Evolutionary conservation across 1,140 invertebrate species (phyloP).

Genomic region (Bombus confusus): DNA sequence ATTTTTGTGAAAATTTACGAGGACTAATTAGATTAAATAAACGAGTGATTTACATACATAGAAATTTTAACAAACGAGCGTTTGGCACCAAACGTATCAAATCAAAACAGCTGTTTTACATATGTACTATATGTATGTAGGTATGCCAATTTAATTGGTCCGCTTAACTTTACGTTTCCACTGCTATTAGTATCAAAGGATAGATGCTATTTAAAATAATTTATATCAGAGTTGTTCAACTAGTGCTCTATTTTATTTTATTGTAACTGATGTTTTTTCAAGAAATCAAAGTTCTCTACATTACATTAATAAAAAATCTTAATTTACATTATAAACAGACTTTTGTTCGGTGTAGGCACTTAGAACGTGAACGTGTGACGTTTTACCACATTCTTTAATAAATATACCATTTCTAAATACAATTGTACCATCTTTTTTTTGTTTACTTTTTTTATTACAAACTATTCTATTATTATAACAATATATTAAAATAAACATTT

Average conservation of each 20-base stretch:
- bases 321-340: background rate
- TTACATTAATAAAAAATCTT: background rate
- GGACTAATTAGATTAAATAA: background rate
- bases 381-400: background rate
- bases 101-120: background rate
- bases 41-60: background rate
- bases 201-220: constrained; percentile 17
- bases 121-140: no score
- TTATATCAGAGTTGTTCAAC: constrained; percentile 12
- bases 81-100: constrained; percentile 16
- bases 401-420: background rate
- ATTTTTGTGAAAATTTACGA: background rate
- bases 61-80: background rate
- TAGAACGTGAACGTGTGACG: constrained; percentile 10
- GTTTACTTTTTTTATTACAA: constrained; percentile 8
- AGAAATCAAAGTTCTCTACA: background rate
- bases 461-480: background rate
- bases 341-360: constrained; percentile 31
- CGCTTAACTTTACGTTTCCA: constrained; percentile 13
- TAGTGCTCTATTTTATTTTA: background rate
- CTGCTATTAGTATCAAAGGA: background rate
- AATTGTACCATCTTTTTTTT: background rate
- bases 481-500: constrained; percentile 20
- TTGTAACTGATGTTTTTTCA: background rate
- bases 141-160: constrained; percentile 40